Base-by-base conservation (phyloP, 2,888 invertebrate species). In the Teinopalpus imperialis region DNA sequence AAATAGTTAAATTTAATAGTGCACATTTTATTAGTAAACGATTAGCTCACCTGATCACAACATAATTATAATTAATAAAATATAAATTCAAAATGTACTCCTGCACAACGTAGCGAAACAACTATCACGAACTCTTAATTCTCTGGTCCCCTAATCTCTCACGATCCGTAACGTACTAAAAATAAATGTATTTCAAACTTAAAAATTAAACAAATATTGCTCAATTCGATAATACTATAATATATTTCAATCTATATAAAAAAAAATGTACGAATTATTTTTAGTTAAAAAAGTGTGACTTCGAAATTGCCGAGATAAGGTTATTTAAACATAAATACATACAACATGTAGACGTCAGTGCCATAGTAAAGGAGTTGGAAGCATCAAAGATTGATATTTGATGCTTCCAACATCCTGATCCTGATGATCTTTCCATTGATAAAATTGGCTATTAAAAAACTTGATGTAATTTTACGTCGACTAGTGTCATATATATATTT, bases 21-120 rank as follows among this genome's bases (percentile, higher is more conserved):
- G 76, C 68, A 72, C 59, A 66, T 37, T 40, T 23, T 18, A 46
- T 68, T 74, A 72, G 69, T 75, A 74, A 76, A 66, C 66, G 69
- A 77, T 80, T 76, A 80, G 63, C 74, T 73, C 61, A 58, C 57
- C 63, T 57, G 63, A 80, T 81, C 75, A 82, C 75, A 81, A 81
- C 74, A 63, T 67, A 79, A 69, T 63, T 63, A 64, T 37, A 40
- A 47, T 44, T 42, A 35, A 48, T 46, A 39, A 45, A 51, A 54
- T 54, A 51, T 51, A 56, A 54, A 49, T 48, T 53, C 52, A 43
- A 54, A 61, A 59, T 51, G 10, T 46, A 51, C 49, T 51, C 52
- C 47, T 56, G 56, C 44, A 60, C 58, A 66, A 66, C 61, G 63
- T 55, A 65, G 63, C 57, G 64, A 66, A 70, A 69, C 57, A 69